Conservation (phyloP, 2,888 invertebrate genomes). For the Magallana nippona region DNA sequence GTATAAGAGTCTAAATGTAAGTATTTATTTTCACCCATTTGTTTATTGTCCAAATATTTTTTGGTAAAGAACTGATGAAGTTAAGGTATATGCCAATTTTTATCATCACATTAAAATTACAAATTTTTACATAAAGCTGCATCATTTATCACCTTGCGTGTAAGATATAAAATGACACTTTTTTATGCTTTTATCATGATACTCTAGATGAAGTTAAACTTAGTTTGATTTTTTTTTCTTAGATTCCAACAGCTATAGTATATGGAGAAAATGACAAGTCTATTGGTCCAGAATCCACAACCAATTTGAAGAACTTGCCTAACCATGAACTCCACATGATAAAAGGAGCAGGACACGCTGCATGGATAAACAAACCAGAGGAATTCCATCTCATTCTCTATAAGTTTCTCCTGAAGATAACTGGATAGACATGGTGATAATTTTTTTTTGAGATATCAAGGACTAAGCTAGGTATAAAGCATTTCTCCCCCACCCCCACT, state of each 20-base stretch:
- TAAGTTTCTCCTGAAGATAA: constrained; percentile 74
- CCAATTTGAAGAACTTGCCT: constrained; percentile 78
- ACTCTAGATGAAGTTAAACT: background rate
- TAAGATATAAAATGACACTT: background rate
- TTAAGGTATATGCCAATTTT: background rate
- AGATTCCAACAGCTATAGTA: constrained; percentile 81
- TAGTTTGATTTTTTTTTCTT: constrained; percentile 49
- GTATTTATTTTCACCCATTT: background rate
- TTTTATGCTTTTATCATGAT: background rate
- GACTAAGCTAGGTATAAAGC: too few relatives aligned
- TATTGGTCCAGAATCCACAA: constrained; percentile 74
- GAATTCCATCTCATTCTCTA: constrained; percentile 80
- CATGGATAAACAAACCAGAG: constrained; percentile 80
- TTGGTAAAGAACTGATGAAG: too few relatives aligned
- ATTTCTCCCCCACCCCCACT: too few relatives aligned
- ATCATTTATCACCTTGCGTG: background rate
- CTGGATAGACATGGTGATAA: background rate
- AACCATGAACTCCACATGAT: constrained; percentile 76
- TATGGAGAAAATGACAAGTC: constrained; percentile 80
- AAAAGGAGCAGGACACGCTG: constrained; percentile 80
- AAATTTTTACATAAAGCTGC: background rate
- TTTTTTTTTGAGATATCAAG: too few relatives aligned
- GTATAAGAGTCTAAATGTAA: constrained; percentile 55
- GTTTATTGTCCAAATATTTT: too few relatives aligned
- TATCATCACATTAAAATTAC: background rate